These are phyloP conservation scores for Stenurella melanura DNA, from an alignment of 2,888 invertebrate species.

Conservation along the genomic window DNA sequence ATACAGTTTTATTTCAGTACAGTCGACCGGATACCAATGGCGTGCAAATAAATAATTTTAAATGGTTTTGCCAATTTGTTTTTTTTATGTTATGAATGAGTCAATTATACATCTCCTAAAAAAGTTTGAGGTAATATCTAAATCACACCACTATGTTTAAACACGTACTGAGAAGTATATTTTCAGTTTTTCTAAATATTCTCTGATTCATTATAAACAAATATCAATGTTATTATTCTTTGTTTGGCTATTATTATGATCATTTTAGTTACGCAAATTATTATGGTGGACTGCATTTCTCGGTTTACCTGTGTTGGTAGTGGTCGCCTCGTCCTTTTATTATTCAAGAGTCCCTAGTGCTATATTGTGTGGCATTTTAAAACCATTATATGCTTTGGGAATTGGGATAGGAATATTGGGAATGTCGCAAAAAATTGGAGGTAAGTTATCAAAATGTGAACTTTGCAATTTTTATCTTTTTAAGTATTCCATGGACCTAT, in stretches of 20 bases:
- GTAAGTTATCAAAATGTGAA: slow-evolving; percentile 35
- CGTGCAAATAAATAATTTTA: no score
- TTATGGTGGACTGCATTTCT: slow-evolving; percentile 51
- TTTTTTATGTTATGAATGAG: no score
- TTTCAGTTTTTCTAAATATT: not conserved
- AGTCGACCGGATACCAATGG: no score
- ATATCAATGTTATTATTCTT: not conserved
- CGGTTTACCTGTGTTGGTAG: slow-evolving; percentile 53
- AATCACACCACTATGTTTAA: no score
- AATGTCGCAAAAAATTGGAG: slow-evolving; percentile 57
- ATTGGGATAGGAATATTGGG: slow-evolving; percentile 62
- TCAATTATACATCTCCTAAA: no score
- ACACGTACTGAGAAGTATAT: no score
- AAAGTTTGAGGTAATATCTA: no score
- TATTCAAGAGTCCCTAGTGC: slow-evolving; percentile 55
- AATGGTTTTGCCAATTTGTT: no score
- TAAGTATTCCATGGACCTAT: no score
- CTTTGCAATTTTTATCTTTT: not conserved
- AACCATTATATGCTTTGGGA: slow-evolving; percentile 61
- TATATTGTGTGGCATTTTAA: slow-evolving; percentile 58
- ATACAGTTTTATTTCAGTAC: no score
- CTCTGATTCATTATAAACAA: not conserved
- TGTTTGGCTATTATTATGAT: not conserved
- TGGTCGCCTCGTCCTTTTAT: slow-evolving; percentile 52
- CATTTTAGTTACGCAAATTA: slow-evolving; percentile 46